Conservation (phyloP, 1,140 invertebrate genomes). For the Lucilia sericata region DNA sequence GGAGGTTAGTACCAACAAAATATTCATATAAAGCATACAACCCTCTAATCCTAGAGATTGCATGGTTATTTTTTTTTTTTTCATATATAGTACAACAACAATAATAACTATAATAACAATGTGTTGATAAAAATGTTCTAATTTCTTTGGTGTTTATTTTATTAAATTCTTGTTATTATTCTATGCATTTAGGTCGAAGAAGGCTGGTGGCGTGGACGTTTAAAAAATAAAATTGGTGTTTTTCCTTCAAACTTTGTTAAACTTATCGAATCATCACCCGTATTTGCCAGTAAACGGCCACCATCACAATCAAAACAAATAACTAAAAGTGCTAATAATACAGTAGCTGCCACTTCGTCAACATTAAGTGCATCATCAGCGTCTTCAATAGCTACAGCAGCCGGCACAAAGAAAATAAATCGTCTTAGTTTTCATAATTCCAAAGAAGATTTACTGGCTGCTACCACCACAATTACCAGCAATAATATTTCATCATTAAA, state of each 20-base stretch:
- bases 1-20: constrained; percentile 73
- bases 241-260: constrained; percentile 96
- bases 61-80: not conserved
- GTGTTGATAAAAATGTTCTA: constrained; percentile 30
- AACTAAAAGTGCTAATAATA: constrained; percentile 44
- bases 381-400: constrained; percentile 49
- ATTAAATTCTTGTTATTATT: constrained; percentile 38
- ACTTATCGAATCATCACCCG: constrained; percentile 71
- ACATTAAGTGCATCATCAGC: constrained; percentile 45
- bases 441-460: constrained; percentile 50
- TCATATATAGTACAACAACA: not conserved
- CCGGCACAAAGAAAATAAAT: constrained; percentile 57
- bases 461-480: constrained; percentile 41
- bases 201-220: constrained; percentile 89
- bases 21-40: not conserved
- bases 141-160: constrained; percentile 42
- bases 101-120: not conserved
- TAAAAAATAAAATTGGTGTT: constrained; percentile 82
- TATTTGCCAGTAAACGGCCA: constrained; percentile 63
- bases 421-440: constrained; percentile 52
- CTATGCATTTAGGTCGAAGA: constrained; percentile 73
- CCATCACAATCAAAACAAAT: constrained; percentile 53
- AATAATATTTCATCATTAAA: not conserved
- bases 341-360: constrained; percentile 52
- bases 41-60: constrained; percentile 4